Evolutionary conservation across 35 echinoderm and acorn worm genomes (phyloP).

Genomic region (Ophioderma brevispina): DNA sequence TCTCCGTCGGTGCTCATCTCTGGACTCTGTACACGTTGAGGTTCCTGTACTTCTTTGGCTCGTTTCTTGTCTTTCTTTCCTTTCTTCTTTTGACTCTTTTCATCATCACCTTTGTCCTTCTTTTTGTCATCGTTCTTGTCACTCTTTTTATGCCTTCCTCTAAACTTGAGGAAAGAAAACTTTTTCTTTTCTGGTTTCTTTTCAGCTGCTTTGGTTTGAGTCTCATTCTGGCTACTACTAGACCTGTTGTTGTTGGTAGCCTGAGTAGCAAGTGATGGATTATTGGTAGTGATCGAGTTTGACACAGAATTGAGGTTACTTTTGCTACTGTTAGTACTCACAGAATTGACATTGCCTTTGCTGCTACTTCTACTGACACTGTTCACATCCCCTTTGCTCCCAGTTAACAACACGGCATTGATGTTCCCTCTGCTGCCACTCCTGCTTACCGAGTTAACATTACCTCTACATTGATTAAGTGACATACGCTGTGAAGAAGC

Average conservation of each 20-base stretch:
- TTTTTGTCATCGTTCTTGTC: constrained; percentile 46
- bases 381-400: not conserved
- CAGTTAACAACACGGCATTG: not conserved
- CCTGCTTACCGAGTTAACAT: not conserved
- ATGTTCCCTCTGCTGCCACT: not conserved
- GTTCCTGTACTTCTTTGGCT: constrained; percentile 9
- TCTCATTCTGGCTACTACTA: constrained; percentile 8
- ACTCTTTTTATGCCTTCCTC: constrained; percentile 80
- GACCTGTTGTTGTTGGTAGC: not conserved
- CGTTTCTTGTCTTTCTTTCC: constrained; percentile 41
- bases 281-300: not conserved
- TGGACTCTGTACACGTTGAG: not conserved
- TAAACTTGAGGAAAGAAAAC: constrained; percentile 96
- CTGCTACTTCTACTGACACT: not conserved
- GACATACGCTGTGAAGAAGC: not conserved
- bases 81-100: constrained; percentile 19
- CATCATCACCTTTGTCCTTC: constrained; percentile 34
- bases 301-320: not conserved
- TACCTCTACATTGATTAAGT: not conserved
- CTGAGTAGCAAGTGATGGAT: not conserved
- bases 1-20: not conserved
- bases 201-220: constrained; percentile 41
- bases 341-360: not conserved
- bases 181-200: constrained; percentile 88
- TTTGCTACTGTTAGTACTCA: not conserved